Conservation (phyloP, 2,113 vertebrate species). For the Lepus timidus region DNA sequence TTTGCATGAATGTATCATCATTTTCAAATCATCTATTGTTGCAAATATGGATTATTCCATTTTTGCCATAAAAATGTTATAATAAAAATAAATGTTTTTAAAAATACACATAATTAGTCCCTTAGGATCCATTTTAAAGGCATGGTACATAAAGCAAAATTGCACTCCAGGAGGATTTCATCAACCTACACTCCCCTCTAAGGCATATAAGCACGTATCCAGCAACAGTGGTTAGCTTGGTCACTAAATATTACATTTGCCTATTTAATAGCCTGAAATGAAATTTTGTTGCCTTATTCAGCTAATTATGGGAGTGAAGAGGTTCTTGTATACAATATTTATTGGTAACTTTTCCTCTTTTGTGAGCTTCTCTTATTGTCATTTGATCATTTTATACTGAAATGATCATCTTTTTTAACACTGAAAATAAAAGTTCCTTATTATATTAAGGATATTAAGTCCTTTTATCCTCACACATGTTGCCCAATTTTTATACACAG, state of each 20-base stretch:
- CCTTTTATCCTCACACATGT: background rate
- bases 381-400: background rate
- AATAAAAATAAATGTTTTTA: constrained; percentile 39
- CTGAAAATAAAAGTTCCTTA: background rate
- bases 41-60: background rate
- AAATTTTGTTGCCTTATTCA: constrained; percentile 1
- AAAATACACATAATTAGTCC: background rate
- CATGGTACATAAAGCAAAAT: background rate
- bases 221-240: background rate
- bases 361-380: constrained; percentile 31
- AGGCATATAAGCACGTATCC: background rate
- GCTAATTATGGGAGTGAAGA: background rate
- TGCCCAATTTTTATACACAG: background rate
- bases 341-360: background rate
- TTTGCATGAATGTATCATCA: background rate
- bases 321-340: background rate
- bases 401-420: background rate
- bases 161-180: constrained; percentile 37
- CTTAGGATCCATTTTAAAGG: constrained; percentile 18
- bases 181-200: background rate
- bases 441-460: background rate
- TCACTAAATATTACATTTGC: background rate
- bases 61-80: background rate
- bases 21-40: background rate
- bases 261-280: background rate